Evolutionary conservation across 2,797 vertebrate species (phyloP), one percentile per base, ranked within the genome.

Genomic region (Euphonia xanthogaster): DNA sequence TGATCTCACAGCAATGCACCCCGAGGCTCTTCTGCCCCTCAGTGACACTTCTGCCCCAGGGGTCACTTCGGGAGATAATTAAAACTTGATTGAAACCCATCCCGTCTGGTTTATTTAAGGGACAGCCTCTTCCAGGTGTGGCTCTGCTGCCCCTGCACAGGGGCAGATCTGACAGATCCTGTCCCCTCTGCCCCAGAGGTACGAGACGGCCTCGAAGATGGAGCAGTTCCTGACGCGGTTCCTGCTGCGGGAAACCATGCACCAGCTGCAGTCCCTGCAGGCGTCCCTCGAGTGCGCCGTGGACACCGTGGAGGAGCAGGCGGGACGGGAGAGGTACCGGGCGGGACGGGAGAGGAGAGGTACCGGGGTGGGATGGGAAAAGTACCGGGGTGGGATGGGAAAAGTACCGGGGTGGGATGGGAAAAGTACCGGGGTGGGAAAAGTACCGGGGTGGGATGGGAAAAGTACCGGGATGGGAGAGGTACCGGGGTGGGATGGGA

Each of bases 201-300:
- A 98, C 3, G 98, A 98, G 88, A 96, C 57, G 21, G 97, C 98
- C 91, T 98, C 98, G 3, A 98, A 98, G 83, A 96, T 98, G 91
- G 97, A 98, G 90, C 98, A 98, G 96, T 98, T 98, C 94, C 97
- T 98, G 92, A 98, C 97, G 1, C 97, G 98, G 6, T 98, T 98
- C 81, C 96, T 98, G 63, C 96, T 98, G 57, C 97, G 98, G 51
- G 98, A 98, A 78, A 98, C 98, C 1, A 95, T 97, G 96, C 97
- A 97, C 82, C 98, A 98, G 95, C 94, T 98, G 19, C 98, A 98
- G 88, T 98, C 98, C 35, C 92, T 98, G 76, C 98, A 98, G 95
- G 86, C 63, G 44, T 98, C 98, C 0, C 96, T 98, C 9, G 98
- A 98, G 84, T 98, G 97, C 14, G 98, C 98, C 0, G 96, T 97